A percentile compares a stretch with the other conserved stretches of the same genome.
phyloP scores from a whole-genome alignment of 2,113 vertebrate species.

The Chaetodon trifascialis region DNA sequence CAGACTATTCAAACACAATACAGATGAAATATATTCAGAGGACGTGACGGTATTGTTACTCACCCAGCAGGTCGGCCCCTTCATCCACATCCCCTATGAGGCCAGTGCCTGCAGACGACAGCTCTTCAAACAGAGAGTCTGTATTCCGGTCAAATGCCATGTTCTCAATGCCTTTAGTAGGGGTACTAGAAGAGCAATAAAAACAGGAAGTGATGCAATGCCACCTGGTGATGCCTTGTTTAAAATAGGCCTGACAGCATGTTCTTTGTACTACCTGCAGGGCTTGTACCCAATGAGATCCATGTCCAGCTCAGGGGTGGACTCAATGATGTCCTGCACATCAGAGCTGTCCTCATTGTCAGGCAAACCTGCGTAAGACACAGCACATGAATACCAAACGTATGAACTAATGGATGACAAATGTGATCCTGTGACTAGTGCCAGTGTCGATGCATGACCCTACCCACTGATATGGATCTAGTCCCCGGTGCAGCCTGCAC shows the following conservation, averaged over 20 bases:
- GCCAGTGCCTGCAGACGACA: constrained; percentile 95
- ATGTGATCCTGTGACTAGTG: neutral
- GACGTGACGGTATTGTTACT: constrained; percentile 50
- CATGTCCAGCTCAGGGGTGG: constrained; percentile 98
- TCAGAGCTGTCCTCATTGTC: constrained; percentile 96
- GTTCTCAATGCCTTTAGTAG: constrained; percentile 97
- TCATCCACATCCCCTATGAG: constrained; percentile 98
- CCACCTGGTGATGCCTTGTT: neutral
- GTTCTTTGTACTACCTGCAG: constrained; percentile 85
- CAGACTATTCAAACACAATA: neutral
- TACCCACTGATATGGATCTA: constrained; percentile 90
- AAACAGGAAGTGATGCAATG: neutral
- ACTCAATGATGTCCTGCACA: constrained; percentile 97
- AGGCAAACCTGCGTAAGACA: constrained; percentile 85
- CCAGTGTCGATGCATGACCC: constrained; percentile 47
- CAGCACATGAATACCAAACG: neutral
- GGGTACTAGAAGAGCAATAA: constrained; percentile 86
- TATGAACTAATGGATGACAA: neutral
- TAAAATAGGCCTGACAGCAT: neutral
- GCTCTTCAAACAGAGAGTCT: constrained; percentile 97
- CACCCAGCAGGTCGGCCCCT: constrained; percentile 97
- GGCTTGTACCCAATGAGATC: constrained; percentile 93
- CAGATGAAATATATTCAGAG: neutral
- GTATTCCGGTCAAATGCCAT: constrained; percentile 98
- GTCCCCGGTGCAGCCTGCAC: constrained; percentile 92